phyloP scores from a whole-genome alignment of 2,113 vertebrate species.

The Ammodramus savannarum region DNA sequence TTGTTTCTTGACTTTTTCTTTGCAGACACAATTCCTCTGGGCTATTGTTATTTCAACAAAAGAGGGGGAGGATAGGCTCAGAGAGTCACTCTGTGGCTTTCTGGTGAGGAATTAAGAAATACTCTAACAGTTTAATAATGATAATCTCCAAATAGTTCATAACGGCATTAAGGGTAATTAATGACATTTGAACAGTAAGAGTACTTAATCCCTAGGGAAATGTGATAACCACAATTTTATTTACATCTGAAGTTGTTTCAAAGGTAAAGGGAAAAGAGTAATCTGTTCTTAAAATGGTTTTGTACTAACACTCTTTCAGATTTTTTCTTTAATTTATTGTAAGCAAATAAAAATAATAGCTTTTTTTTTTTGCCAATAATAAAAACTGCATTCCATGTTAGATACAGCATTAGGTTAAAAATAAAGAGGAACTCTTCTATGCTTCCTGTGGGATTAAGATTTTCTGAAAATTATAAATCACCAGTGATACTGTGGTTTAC shows the following conservation, averaged over 20 bases:
- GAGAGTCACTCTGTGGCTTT: conserved; percentile 54
- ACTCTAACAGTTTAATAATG: conserved; percentile 63
- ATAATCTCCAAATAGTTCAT: conserved; percentile 69
- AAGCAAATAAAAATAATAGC: conserved; percentile 49
- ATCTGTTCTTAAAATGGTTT: background rate
- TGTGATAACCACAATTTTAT: conserved; percentile 31
- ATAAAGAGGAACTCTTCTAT: conserved; percentile 59
- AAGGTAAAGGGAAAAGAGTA: background rate
- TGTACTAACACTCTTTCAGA: conserved; percentile 1
- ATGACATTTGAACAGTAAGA: conserved; percentile 61
- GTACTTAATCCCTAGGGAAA: conserved; percentile 57
- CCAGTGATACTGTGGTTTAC: conserved; percentile 44
- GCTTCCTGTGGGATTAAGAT: conserved; percentile 62
- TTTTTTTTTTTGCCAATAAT: background rate
- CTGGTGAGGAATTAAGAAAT: conserved; percentile 63
- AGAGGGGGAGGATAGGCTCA: conserved; percentile 17
- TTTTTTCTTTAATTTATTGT: conserved; percentile 53
- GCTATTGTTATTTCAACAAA: conserved; percentile 58
- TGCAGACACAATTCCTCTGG: conserved; percentile 55
- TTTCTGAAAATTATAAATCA: conserved; percentile 65
- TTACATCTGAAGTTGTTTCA: conserved; percentile 51
- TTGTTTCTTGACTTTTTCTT: conserved; percentile 65
- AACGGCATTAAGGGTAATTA: conserved; percentile 65
- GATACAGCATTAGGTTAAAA: conserved; percentile 56
- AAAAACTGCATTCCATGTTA: conserved; percentile 51